Conservation (phyloP, 2,888 invertebrate species). For the Agrilus biguttatus region DNA sequence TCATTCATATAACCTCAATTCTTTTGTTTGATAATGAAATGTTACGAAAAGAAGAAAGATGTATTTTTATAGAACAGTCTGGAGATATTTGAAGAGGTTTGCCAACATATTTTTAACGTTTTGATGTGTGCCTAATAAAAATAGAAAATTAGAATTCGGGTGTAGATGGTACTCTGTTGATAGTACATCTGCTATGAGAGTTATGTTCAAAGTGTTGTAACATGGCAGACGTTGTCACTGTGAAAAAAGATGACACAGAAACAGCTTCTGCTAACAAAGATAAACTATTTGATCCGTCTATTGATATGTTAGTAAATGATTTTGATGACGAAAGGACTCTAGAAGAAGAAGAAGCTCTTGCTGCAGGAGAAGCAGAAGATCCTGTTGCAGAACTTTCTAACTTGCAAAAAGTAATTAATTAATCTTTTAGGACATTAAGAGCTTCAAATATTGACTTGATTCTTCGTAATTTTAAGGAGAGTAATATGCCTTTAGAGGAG, state of each 20-base stretch:
- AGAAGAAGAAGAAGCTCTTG: conserved; percentile 93
- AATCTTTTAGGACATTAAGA: background rate
- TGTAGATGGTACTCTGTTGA: no score
- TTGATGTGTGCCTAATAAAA: no score
- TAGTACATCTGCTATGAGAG: no score
- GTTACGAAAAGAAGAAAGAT: no score
- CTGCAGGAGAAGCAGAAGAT: conserved; percentile 72
- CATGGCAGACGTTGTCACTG: conserved; percentile 27
- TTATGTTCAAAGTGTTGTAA: conserved; percentile 9
- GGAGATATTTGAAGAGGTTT: no score
- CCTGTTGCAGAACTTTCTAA: conserved; percentile 79
- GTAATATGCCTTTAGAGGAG: conserved; percentile 93
- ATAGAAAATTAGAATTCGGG: no score
- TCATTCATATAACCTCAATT: no score
- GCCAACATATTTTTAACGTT: no score
- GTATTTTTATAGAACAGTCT: no score
- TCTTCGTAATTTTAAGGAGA: conserved; percentile 42
- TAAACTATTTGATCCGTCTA: conserved; percentile 74
- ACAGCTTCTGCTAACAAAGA: conserved; percentile 31
- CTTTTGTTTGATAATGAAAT: no score
- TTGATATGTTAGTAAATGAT: conserved; percentile 95
- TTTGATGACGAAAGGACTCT: conserved; percentile 94
- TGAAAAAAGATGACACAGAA: conserved; percentile 24
- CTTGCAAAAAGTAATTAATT: conserved; percentile 52
- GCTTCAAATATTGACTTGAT: background rate